Conservation (phyloP, 1,140 invertebrate genomes). For the Matsumurasca onukii region DNA sequence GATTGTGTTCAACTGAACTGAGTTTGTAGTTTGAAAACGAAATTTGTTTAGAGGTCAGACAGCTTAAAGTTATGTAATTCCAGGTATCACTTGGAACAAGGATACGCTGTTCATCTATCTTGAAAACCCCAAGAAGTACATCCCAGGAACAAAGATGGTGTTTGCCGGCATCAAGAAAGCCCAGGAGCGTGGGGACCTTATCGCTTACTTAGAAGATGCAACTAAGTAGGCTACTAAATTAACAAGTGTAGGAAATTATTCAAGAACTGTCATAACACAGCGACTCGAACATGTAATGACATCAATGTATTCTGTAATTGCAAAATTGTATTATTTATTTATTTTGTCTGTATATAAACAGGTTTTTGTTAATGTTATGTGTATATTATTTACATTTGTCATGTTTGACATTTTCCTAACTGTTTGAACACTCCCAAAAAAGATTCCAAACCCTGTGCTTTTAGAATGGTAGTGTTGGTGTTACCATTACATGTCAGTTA, state of each 20-base stretch:
- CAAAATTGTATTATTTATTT: constrained; percentile 7
- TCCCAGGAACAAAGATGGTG: constrained; percentile 85
- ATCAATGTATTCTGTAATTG: no score
- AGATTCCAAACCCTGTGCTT: no score
- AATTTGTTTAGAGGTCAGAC: no score
- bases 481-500: not conserved
- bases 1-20: no score
- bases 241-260: not conserved
- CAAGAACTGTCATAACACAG: constrained; percentile 4
- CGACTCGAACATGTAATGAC: not conserved
- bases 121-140: constrained; percentile 78
- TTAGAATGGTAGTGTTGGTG: not conserved
- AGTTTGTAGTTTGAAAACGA: no score
- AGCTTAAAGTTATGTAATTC: no score
- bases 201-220: constrained; percentile 55
- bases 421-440: no score
- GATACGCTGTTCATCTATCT: constrained; percentile 70
- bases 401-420: no score
- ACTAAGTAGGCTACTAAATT: not conserved
- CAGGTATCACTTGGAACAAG: constrained; percentile 60
- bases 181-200: constrained; percentile 70
- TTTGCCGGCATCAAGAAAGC: constrained; percentile 80
- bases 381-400: not conserved
- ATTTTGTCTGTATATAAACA: not conserved
- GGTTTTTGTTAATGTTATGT: not conserved